Evolutionary conservation across 2,797 vertebrate species (phyloP).

Genomic region (Acridotheres tristis): DNA sequence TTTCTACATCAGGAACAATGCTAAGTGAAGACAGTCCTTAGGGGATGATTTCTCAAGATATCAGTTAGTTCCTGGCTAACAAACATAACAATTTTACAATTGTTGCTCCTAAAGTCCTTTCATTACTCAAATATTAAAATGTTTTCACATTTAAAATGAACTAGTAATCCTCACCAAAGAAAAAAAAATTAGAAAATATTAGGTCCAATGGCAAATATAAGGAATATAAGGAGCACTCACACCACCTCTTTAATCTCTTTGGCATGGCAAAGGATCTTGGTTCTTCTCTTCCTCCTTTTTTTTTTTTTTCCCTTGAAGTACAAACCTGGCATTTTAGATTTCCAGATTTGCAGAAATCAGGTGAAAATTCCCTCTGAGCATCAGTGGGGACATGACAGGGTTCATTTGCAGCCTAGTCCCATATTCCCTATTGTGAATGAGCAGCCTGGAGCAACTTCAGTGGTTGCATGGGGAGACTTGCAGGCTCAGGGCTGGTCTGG

Average conservation of each 20-base stretch:
- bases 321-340: neutral
- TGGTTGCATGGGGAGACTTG: rapidly evolving
- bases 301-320: neutral
- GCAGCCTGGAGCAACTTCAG: rapidly evolving
- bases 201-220: neutral
- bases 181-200: neutral
- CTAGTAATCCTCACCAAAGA: neutral
- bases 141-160: neutral
- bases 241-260: neutral
- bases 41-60: neutral
- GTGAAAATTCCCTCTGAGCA: neutral
- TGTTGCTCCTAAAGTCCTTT: neutral
- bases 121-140: neutral
- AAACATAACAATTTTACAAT: neutral
- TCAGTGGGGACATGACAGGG: neutral
- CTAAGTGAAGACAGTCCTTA: neutral
- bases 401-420: neutral
- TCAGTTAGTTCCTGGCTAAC: neutral
- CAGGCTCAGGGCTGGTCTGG: neutral
- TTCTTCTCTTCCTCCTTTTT: rapidly evolving
- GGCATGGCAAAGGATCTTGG: rapidly evolving
- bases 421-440: rapidly evolving
- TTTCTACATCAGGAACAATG: neutral
- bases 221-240: neutral
- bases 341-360: neutral